Evolutionary conservation across 2,113 vertebrate species (phyloP).

Genomic region (Loxodonta africana): DNA sequence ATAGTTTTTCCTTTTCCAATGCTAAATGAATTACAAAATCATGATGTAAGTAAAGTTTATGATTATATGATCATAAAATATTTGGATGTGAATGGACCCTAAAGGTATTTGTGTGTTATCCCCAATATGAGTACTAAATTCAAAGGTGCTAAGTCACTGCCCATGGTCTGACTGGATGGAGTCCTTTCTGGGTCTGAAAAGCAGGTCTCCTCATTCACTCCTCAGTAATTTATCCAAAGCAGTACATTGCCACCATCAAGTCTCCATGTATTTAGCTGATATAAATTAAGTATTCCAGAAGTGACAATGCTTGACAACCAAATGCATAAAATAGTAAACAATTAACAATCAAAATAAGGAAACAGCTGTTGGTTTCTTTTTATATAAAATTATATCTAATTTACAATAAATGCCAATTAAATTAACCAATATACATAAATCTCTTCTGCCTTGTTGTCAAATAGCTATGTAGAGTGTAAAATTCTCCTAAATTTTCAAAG

Average conservation of each 20-base stretch:
- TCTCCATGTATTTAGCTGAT: slow-evolving; percentile 70
- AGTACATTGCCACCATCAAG: neutral
- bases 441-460: slow-evolving; percentile 72
- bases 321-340: slow-evolving; percentile 74
- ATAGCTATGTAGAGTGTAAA: slow-evolving; percentile 54
- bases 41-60: slow-evolving; percentile 78
- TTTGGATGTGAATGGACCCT: neutral
- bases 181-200: neutral
- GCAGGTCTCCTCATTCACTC: too few relatives aligned
- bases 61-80: neutral
- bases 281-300: slow-evolving; percentile 83
- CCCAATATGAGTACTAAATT: neutral
- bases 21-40: slow-evolving; percentile 79
- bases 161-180: neutral
- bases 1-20: slow-evolving; percentile 69
- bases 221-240: neutral
- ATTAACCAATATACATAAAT: slow-evolving; percentile 79
- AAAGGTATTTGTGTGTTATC: neutral
- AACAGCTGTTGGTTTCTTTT: slow-evolving; percentile 82
- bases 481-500: slow-evolving; percentile 70
- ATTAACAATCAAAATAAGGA: slow-evolving; percentile 82
- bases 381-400: slow-evolving; percentile 82
- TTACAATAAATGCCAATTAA: slow-evolving; percentile 82
- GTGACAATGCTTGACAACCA: slow-evolving; percentile 82
- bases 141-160: neutral